Percentiles rank a stretch among this genome's conserved stretches.
Conservation (phyloP, 2,113 vertebrate species). For the Thermophis baileyi region DNA sequence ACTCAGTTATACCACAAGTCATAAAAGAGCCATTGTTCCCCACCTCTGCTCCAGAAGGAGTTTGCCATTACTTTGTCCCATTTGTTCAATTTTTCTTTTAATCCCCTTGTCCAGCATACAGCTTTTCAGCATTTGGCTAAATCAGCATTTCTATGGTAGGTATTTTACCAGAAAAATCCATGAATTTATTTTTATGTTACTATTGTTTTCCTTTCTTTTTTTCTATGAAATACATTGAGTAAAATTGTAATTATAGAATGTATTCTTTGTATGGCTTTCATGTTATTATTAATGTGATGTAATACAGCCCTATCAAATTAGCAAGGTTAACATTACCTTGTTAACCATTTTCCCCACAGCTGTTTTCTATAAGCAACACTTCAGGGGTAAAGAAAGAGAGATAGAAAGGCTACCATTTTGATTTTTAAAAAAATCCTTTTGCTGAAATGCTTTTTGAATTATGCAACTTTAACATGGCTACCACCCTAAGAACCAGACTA, state of each 20-base stretch:
- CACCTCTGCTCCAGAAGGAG: neutral
- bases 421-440: neutral
- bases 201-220: neutral
- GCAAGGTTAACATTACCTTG: neutral
- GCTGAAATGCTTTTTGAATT: neutral
- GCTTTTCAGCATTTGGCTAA: constrained; percentile 43
- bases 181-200: constrained; percentile 4
- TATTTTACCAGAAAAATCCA: neutral
- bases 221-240: neutral
- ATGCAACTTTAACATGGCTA: neutral
- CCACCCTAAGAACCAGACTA: neutral
- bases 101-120: neutral
- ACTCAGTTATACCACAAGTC: neutral
- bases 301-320: neutral
- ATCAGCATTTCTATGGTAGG: constrained; percentile 38
- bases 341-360: neutral
- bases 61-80: neutral
- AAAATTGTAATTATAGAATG: neutral
- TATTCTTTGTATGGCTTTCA: neutral
- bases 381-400: neutral
- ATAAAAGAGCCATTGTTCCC: neutral
- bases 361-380: neutral
- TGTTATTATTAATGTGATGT: neutral
- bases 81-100: neutral
- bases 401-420: neutral